A percentile compares a stretch with the other conserved stretches of the same genome.
phyloP scores from a whole-genome alignment of 2,113 vertebrate species.

The Manacus vitellinus region DNA sequence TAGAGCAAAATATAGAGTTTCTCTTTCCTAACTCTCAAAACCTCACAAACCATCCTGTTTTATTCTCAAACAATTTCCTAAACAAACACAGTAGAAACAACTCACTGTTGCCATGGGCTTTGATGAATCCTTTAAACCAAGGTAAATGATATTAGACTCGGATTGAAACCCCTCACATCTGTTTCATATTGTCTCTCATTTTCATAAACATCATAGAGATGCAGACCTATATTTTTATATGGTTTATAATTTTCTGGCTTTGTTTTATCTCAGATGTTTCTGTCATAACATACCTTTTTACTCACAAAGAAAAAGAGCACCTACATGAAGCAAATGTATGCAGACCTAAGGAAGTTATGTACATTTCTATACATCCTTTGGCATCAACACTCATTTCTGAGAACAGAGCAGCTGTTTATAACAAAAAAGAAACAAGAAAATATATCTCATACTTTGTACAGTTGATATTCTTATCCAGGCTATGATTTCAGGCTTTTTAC shows the following conservation, averaged over 20 bases:
- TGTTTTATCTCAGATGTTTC: not conserved
- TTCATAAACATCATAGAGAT: not conserved
- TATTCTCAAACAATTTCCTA: not conserved
- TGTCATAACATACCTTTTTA: not conserved
- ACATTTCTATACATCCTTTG: not conserved
- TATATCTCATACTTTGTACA: not conserved
- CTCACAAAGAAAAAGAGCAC: not conserved
- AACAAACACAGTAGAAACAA: not conserved
- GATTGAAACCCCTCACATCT: not conserved
- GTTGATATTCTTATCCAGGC: not conserved
- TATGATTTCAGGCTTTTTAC: not conserved
- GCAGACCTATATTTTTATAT: not conserved
- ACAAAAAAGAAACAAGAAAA: not conserved
- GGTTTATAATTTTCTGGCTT: not conserved
- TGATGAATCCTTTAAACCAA: not conserved
- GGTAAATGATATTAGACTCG: not conserved
- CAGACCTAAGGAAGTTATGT: not conserved
- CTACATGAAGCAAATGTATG: not conserved
- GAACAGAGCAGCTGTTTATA: not conserved
- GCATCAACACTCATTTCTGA: not conserved
- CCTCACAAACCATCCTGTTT: not conserved
- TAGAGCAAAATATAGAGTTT: not conserved
- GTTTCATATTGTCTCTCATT: not conserved
- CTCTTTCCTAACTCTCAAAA: not conserved
- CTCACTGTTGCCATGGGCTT: rapidly evolving